Conservation (phyloP, 2,113 vertebrate genomes). For the Tiliqua scincoides region DNA sequence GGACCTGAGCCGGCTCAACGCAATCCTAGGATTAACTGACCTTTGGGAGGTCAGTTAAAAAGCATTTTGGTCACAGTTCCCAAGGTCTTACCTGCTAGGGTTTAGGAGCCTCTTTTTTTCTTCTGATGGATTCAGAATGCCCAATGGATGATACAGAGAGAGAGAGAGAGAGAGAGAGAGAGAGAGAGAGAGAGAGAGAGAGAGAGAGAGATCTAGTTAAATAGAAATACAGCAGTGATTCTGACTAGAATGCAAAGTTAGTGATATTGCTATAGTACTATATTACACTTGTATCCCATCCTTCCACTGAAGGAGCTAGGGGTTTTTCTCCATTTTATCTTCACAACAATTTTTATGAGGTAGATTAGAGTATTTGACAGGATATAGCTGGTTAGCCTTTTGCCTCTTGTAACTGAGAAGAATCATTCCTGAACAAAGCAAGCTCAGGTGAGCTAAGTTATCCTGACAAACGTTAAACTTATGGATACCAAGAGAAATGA, state of each 20-base stretch:
- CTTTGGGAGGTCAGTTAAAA: background rate
- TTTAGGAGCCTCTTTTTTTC: constrained; percentile 62
- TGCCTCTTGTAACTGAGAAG: background rate
- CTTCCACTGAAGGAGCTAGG: background rate
- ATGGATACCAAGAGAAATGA: background rate
- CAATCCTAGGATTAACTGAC: no score
- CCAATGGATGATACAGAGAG: constrained; percentile 13
- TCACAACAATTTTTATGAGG: background rate
- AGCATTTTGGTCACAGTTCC: background rate
- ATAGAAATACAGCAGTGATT: background rate
- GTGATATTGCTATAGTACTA: background rate
- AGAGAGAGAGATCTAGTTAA: no score
- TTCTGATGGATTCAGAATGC: constrained; percentile 54
- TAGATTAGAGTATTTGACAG: background rate
- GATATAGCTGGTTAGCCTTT: background rate
- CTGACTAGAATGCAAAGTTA: background rate
- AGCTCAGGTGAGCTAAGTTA: background rate
- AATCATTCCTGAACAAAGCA: background rate
- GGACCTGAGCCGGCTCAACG: no score
- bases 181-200: no score
- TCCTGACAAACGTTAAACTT: background rate
- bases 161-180: background rate
- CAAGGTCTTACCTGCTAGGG: constrained; percentile 59
- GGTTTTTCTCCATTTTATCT: background rate
- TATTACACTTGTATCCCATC: background rate